Evolutionary conservation across 2,888 invertebrate species (phyloP), one percentile per base, ranked within the genome.

Genomic region (Micropterix aruncella): DNA sequence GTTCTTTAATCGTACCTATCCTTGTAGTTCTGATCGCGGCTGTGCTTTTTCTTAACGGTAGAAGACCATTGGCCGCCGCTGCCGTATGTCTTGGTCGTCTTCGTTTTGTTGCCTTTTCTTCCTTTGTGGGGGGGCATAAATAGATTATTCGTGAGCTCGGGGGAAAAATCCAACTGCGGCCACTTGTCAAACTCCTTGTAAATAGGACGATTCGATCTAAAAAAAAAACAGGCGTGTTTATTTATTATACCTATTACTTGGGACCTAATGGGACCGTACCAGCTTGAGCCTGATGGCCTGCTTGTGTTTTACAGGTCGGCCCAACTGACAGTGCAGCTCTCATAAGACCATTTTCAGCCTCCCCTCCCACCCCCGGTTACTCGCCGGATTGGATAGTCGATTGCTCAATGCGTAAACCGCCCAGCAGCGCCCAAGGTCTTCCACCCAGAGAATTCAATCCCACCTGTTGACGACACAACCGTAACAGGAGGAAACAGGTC

Each of bases 161-260:
- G 5, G 27, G 27, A 12, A 5, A 27, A 12, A 27, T 27, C 12
- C 27, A 27, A 27, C 5, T 7, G 27, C 2, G 81, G 80, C 80
- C 80, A 81, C 48, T 56, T 69, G 55, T 74, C 66, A 50, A 80
- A 71, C 57, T 80, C 77, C 56, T 77, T 70, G 62, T 70, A 79
- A 43, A 79, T 73, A 2, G 80, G 79, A 51, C 76, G 63, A 55
- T 73, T 75, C 54, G 70, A 60, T 56, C 79, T 67, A 48, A 1
- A 50, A 50, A 42, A n/a, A n/a, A n/a, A n/a, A n/a, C n/a, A n/a
- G n/a, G n/a, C n/a, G n/a, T n/a, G n/a, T n/a, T n/a, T n/a, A n/a
- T n/a, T n/a, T n/a, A n/a, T n/a, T n/a, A n/a, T n/a, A n/a, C n/a
- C n/a, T n/a, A n/a, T n/a, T n/a, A n/a, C n/a, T n/a, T n/a, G n/a